Percentiles rank a stretch among this genome's conserved stretches.
Evolutionary conservation across 2,797 vertebrate genomes (phyloP).

Genomic region (Tragopan temminckii): DNA sequence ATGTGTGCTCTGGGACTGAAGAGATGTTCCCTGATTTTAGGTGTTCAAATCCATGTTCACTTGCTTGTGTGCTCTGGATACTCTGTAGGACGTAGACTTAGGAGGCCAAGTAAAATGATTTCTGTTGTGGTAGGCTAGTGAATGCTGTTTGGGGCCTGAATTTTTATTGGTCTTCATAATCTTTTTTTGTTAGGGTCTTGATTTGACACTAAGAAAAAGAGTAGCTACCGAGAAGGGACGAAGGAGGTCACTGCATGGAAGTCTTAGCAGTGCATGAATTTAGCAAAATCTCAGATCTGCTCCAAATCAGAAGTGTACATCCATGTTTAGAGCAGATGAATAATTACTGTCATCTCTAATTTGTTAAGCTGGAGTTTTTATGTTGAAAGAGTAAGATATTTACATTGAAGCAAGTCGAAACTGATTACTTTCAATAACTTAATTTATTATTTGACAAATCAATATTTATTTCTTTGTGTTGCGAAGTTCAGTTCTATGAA

Average conservation of each 20-base stretch:
- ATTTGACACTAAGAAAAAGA: not conserved
- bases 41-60: not conserved
- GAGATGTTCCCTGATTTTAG: not conserved
- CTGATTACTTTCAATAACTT: not conserved
- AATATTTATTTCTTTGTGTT: not conserved
- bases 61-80: not conserved
- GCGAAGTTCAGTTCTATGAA: not conserved
- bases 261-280: not conserved
- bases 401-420: not conserved
- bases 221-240: not conserved
- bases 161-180: not conserved
- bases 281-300: not conserved
- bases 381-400: not conserved
- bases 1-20: not conserved
- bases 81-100: not conserved
- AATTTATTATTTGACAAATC: not conserved
- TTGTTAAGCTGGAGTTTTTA: not conserved
- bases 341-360: not conserved
- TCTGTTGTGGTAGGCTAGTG: not conserved
- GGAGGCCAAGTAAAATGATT: not conserved
- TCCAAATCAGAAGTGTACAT: not conserved
- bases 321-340: not conserved
- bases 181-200: not conserved
- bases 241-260: not conserved
- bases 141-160: not conserved